Evolutionary conservation across 2,888 invertebrate species (phyloP), one percentile per base, ranked within the genome.

Genomic region (Cheilosia pagana): DNA sequence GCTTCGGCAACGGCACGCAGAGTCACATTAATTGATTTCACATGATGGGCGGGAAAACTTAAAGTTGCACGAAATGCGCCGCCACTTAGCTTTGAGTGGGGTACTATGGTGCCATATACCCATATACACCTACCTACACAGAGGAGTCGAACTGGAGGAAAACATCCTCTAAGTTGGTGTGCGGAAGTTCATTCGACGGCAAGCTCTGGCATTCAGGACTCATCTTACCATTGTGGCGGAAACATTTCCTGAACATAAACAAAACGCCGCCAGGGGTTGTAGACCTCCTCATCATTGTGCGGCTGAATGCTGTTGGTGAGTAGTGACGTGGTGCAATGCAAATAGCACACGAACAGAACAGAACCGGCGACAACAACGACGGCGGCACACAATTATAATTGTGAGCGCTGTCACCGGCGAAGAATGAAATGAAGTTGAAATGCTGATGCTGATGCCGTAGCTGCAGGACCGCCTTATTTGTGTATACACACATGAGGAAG

Each of bases 181-280:
- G 59, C 78, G 83, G 83, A 83, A 83, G 83, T 81, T 16, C 78
- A 77, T 77, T 74, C 45, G 52, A 72, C 41, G 50, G 71, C n/a
- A 41, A 41, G 41, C 21, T 31, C 62, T 59, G 41, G n/a, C 62
- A 74, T 77, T 78, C 74, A 78, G 39, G 55, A 43, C 68, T 82
- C 72, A 83, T 74, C 65, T 59, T 55, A 19, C 65, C 74, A 83
- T 83, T 83, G 83, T 83, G 65, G 53, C 39, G 53, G 74, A 83
- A 78, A 70, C 83, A 83, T 83, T 83, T 83, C 79, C 83, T 78
- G 78, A 79, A 79, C 68, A 79, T 60, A 83, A 65, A 83, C 83
- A 83, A 83, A 83, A 78, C 59, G 53, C 63, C 63, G 70, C 53
- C 25, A 41, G 70, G 65, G 79, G 63, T 83, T 83, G 74, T 65